A percentile compares a stretch with the other conserved stretches of the same genome.
Evolutionary conservation across 1,140 invertebrate species (phyloP).

Genomic region (Megalopta genalis): DNA sequence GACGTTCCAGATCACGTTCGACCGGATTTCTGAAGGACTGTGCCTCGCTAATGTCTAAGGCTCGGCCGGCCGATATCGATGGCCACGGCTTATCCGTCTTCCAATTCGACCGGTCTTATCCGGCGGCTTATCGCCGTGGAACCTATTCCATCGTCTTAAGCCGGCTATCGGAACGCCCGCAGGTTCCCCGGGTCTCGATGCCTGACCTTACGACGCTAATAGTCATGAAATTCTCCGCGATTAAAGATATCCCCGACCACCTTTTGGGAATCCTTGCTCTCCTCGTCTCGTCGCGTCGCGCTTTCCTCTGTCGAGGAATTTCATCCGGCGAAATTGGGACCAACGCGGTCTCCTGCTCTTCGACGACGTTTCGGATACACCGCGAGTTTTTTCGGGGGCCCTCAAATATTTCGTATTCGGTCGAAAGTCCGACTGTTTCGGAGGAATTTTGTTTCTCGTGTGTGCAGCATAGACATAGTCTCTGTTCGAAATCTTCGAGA

Average conservation of each 20-base stretch:
- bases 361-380: too few species aligned
- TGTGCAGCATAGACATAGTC: too few species aligned
- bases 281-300: neutral
- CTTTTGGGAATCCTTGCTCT: neutral
- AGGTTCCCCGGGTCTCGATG: too few species aligned
- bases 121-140: conserved; percentile 8
- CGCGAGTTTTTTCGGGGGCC: too few species aligned
- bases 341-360: too few species aligned
- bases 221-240: conserved; percentile 17
- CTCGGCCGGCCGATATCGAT: conserved; percentile 14
- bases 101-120: conserved; percentile 11
- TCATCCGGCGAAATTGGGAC: too few species aligned
- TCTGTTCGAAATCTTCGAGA: too few species aligned
- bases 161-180: neutral
- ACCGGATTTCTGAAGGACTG: conserved; percentile 64
- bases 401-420: too few species aligned
- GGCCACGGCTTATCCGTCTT: conserved; percentile 19
- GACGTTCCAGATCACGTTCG: conserved; percentile 59
- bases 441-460: too few species aligned
- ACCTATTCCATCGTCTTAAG: neutral
- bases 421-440: too few species aligned
- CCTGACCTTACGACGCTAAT: conserved; percentile 8
- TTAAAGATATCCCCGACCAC: neutral
- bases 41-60: conserved; percentile 43
- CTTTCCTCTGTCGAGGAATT: too few species aligned